Evolutionary conservation across 2,113 vertebrate genomes (phyloP).

Genomic region (Microtus oregoni): DNA sequence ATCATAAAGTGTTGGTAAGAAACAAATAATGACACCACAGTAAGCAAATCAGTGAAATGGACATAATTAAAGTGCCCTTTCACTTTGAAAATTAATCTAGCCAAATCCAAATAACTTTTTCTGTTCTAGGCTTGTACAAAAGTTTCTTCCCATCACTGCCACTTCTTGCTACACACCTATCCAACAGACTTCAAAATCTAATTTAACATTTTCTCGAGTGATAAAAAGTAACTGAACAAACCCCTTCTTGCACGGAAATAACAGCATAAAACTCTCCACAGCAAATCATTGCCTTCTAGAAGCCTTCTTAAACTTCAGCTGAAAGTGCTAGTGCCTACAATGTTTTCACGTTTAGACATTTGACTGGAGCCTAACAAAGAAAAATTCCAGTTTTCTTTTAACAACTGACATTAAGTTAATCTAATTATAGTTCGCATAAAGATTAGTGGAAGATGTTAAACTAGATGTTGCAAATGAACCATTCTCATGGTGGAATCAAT

Average conservation of each 20-base stretch:
- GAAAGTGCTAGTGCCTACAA: neutral
- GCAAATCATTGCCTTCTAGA: neutral
- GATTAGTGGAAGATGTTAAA: constrained; percentile 28
- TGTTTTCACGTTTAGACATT: neutral
- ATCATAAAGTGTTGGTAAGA: neutral
- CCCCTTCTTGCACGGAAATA: neutral
- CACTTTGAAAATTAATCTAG: neutral
- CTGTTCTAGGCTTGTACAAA: neutral
- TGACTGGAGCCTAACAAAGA: neutral
- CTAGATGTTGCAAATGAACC: constrained; percentile 27
- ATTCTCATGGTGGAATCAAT: neutral
- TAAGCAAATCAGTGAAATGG: neutral
- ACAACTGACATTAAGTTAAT: constrained; percentile 12
- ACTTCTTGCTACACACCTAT: neutral
- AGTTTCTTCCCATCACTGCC: neutral
- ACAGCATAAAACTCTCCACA: neutral
- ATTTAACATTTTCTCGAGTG: neutral
- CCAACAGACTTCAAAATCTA: neutral
- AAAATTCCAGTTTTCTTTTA: neutral
- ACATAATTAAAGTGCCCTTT: neutral
- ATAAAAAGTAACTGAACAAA: constrained; percentile 14
- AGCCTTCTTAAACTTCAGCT: neutral
- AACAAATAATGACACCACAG: neutral
- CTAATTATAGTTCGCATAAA: neutral
- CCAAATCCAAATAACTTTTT: neutral